Percentiles rank a stretch among this genome's conserved stretches.
phyloP scores from a whole-genome alignment of 1,140 invertebrate genomes.

The Temnothorax curvispinosus region DNA sequence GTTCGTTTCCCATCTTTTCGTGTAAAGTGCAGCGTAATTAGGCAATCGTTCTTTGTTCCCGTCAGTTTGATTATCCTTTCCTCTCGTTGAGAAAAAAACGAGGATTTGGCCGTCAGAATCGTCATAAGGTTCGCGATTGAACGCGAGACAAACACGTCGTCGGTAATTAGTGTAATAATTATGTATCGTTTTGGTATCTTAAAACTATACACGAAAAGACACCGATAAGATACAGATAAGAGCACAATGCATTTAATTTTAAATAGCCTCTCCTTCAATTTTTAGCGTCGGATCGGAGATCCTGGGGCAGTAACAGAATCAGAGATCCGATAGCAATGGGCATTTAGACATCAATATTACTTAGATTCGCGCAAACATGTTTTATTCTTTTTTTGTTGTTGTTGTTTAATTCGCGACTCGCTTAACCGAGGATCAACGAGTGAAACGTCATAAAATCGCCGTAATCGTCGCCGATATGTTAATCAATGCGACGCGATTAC shows the following conservation, averaged over 20 bases:
- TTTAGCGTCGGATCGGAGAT: slow-evolving; percentile 57
- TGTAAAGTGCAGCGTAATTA: neutral
- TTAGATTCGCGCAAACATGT: neutral
- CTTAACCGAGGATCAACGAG: slow-evolving; percentile 28
- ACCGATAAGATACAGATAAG: slow-evolving; percentile 25
- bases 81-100: slow-evolving; percentile 1
- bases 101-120: slow-evolving; percentile 21
- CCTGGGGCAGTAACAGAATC: slow-evolving; percentile 80
- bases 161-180: slow-evolving; percentile 10
- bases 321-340: slow-evolving; percentile 52
- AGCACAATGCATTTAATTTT: slow-evolving; percentile 18
- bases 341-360: neutral
- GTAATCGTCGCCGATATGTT: neutral
- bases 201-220: slow-evolving; percentile 41
- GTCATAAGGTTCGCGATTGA: slow-evolving; percentile 15
- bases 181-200: slow-evolving; percentile 27
- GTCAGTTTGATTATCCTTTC: neutral
- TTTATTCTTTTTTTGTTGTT: neutral
- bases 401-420: slow-evolving; percentile 3
- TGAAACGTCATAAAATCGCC: neutral
- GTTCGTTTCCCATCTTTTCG: neutral
- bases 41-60: slow-evolving; percentile 21
- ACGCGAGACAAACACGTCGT: slow-evolving; percentile 12
- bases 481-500: slow-evolving; percentile 13
- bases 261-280: slow-evolving; percentile 4